A percentile compares a stretch with the other conserved stretches of the same genome.
Conservation (phyloP, 2,888 invertebrate species). For the Drosophila falleni region DNA sequence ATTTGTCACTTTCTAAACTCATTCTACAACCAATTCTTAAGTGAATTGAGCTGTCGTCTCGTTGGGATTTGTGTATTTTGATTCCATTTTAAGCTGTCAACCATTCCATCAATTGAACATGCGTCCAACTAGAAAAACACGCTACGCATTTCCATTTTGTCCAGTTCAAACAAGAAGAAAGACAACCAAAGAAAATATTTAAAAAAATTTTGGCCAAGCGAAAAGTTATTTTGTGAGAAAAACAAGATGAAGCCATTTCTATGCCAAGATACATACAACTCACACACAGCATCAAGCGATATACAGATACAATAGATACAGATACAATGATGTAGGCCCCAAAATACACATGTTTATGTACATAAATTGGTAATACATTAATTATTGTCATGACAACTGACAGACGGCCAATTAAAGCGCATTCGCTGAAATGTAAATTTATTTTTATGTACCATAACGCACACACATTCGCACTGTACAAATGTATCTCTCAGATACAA, state of each 20-base stretch:
- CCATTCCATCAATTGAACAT: constrained; percentile 27
- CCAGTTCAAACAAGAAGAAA: constrained; percentile 9
- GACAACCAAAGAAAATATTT: constrained; percentile 23
- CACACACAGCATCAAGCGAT: background rate
- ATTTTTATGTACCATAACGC: constrained; percentile 30
- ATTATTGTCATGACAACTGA: constrained; percentile 78
- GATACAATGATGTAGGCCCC: constrained; percentile 24
- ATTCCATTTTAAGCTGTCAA: constrained; percentile 30
- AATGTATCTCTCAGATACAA: constrained; percentile 9
- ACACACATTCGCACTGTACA: constrained; percentile 8
- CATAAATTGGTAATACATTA: constrained; percentile 75
- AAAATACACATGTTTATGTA: constrained; percentile 57
- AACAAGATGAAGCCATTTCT: constrained; percentile 49
- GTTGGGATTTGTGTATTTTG: constrained; percentile 43
- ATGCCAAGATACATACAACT: constrained; percentile 67
- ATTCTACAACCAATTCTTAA: background rate
- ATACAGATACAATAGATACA: constrained; percentile 16
- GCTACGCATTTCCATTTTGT: constrained; percentile 26
- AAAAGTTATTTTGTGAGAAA: constrained; percentile 36
- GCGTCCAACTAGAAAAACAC: constrained; percentile 15
- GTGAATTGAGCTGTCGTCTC: constrained; percentile 48
- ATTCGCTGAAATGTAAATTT: constrained; percentile 67
- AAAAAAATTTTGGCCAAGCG: constrained; percentile 43
- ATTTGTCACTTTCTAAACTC: background rate
- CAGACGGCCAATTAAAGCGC: constrained; percentile 76